phyloP scores from a whole-genome alignment of 1,140 invertebrate species.

The Drosophila suzukii region DNA sequence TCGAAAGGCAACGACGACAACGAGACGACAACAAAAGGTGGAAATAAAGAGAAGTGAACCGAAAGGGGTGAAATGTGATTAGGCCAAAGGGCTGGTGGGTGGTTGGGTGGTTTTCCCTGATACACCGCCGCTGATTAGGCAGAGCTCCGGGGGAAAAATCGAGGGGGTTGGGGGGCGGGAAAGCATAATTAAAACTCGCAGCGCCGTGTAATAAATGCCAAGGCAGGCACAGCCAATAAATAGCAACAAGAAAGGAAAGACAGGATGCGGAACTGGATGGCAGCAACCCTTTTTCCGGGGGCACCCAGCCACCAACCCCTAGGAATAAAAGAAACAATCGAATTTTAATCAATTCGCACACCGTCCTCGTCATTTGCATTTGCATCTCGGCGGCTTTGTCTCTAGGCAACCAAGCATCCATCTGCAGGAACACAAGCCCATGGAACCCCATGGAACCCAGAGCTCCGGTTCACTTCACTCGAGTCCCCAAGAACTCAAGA shows the following conservation, averaged over 20 bases:
- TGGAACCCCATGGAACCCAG: background rate
- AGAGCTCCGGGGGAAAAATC: slow-evolving; percentile 54
- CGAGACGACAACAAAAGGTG: slow-evolving; percentile 58
- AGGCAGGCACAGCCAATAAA: slow-evolving; percentile 81
- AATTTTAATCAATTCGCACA: slow-evolving; percentile 84
- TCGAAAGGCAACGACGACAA: slow-evolving; percentile 76
- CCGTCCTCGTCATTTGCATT: slow-evolving; percentile 69
- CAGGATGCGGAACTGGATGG: slow-evolving; percentile 11
- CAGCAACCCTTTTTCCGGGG: slow-evolving; percentile 61
- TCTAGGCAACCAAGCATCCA: slow-evolving; percentile 58
- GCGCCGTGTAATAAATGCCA: slow-evolving; percentile 78
- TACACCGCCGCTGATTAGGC: slow-evolving; percentile 76
- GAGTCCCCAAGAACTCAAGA: slow-evolving; percentile 6
- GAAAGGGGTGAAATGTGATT: slow-evolving; percentile 78
- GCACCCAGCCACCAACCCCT: slow-evolving; percentile 12
- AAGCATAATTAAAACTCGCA: slow-evolving; percentile 80
- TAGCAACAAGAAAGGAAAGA: slow-evolving; percentile 61
- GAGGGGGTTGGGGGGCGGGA: background rate
- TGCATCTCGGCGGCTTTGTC: slow-evolving; percentile 54
- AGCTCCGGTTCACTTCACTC: slow-evolving; percentile 8
- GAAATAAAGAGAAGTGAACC: slow-evolving; percentile 45
- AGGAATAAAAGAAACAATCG: slow-evolving; percentile 83
- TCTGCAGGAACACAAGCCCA: background rate
- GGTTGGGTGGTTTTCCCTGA: slow-evolving; percentile 36
- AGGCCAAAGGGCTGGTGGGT: slow-evolving; percentile 40